Conservation (phyloP, 2,797 vertebrate genomes). For the Allobates femoralis region DNA sequence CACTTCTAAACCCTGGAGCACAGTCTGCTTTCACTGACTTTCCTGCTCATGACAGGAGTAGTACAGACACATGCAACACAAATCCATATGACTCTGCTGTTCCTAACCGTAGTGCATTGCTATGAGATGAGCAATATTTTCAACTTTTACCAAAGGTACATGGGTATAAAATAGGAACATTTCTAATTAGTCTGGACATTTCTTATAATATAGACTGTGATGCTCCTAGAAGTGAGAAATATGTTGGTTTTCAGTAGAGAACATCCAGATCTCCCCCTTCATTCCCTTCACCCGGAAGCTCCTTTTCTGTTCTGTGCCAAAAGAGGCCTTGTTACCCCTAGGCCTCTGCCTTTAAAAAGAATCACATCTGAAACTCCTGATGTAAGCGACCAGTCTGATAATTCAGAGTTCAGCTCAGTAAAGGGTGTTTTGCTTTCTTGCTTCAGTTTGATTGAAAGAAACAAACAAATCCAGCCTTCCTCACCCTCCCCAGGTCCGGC, state of each 20-base stretch:
- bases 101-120: background rate
- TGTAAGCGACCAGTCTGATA: no score
- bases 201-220: background rate
- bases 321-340: slow-evolving; percentile 52
- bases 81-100: background rate
- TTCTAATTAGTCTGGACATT: background rate
- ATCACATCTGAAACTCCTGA: background rate
- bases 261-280: slow-evolving; percentile 6
- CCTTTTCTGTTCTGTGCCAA: slow-evolving; percentile 36
- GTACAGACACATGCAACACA: background rate
- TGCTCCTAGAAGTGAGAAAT: background rate
- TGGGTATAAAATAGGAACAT: background rate
- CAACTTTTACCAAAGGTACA: background rate
- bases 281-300: slow-evolving; percentile 6
- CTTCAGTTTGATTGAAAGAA: no score
- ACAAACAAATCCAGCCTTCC: no score
- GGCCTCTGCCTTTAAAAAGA: background rate
- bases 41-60: background rate
- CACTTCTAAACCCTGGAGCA: background rate
- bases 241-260: background rate
- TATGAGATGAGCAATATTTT: background rate
- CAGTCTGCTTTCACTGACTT: background rate
- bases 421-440: no score
- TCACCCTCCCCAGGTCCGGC: no score
- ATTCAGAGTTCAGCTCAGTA: background rate